Evolutionary conservation across 2,888 invertebrate genomes (phyloP), one percentile per base, ranked within the genome.

Genomic region (Xestia xanthographa): DNA sequence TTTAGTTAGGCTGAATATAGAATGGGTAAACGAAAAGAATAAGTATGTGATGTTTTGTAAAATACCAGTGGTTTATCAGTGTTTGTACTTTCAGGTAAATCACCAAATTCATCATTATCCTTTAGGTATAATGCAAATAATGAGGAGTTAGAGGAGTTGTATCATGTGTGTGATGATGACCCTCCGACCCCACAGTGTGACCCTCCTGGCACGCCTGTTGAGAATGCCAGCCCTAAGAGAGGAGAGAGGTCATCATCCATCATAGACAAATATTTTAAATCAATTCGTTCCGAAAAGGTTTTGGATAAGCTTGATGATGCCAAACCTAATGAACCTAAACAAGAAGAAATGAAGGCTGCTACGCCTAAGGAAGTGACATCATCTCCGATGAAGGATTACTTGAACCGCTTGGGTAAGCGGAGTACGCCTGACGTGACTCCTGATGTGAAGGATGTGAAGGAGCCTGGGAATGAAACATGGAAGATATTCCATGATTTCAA

Each of bases 111-210:
- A 65, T 95, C 97, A 48, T 93, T 97, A 75, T 97, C 97, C 12
- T 97, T 98, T 88, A 97, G 98, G 89, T 98, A 98, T 89, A 98
- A 98, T 95, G 98, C 98, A n/a, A 98, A 97, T 87, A 98, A 98
- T 90, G 98, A 98, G 89, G 98, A 98, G 92, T 92, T 98, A 72
- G 98, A 98, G 88, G 98, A 98, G 89, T 90, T 98, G 20, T 97
- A 97, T 88, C 97, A 97, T 72, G 97, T 97, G 66, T 97, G 98
- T 90, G 97, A 97, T 58, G 97, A 97, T 90, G 97, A 97, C 84
- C 95, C 94, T 17, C 94, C 95, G 1, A 95, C 97, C 17, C 96
- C 97, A 0, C 97, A 96, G 75, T 90, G 92, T 88, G 96, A 97
- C 20, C 93, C 93, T 50, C 94, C 95, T 12, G 87, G 77, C 79